Base-by-base conservation (phyloP, 2,888 invertebrate species). In the Philopedon plagiatum region DNA sequence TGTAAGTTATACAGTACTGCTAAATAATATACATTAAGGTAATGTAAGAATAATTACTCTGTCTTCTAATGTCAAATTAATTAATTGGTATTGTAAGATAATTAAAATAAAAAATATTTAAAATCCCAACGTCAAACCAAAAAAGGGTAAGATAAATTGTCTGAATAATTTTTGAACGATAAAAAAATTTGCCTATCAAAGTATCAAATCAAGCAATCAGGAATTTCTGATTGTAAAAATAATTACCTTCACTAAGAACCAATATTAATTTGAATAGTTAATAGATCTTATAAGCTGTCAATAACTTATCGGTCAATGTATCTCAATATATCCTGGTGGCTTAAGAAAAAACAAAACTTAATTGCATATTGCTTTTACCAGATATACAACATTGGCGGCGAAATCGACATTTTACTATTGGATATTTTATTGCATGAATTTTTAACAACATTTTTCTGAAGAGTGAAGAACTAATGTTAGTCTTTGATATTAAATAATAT, bases 281-380 rank as follows among this genome's bases (percentile, higher is more conserved):
- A 57, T 73, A 73, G 70, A 73, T 70, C 73, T 70, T 61, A 70
- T 66, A 63, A 74, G 61, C 71, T 74, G 70, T 71, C 74, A 71
- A 71, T 74, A 71, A 54, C 54, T 71, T 74, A 74, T 74, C 74
- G 56, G 61, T 60, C 41, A 37, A 61, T 44, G 57, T 69, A 73
- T 73, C 73, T 73, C 65, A 64, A 69, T 54, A 69, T 73, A 56
- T 73, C 65, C 73, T 61, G 46, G 61, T 73, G 21, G 61, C 44
- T 69, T 23, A 56, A 37, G 29, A 41, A 70, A 69, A 73, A 73
- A 69, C 44, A 56, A 34, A 56, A 32, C 21, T 54, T 72, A 67
- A 73, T 73, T 73, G 68, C 73, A 73, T 69, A 68, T 73, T 63
- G 68, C 73, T 58, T 73, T 68, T 73, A 21, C 41, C 34, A 29